A percentile compares a stretch with the other conserved stretches of the same genome.
phyloP scores from a whole-genome alignment of 2,797 vertebrate genomes.

The Champsocephalus esox region DNA sequence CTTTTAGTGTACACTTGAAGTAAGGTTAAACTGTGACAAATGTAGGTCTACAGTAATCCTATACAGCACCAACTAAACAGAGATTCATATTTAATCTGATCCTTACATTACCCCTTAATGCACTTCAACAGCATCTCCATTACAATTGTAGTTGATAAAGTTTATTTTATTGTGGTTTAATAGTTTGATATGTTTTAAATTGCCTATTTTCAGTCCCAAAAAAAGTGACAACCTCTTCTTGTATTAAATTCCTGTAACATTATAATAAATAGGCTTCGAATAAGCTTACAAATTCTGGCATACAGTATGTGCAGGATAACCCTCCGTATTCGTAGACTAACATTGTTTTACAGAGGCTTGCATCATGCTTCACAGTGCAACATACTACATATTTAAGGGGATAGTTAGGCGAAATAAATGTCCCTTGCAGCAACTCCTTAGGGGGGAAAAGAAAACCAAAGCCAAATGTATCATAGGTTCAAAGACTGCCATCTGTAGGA shows the following conservation, averaged over 20 bases:
- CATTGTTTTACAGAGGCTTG: constrained; percentile 10
- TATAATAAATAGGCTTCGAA: not conserved
- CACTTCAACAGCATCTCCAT: constrained; percentile 1
- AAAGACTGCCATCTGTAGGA: constrained; percentile 85
- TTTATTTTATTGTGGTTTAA: not conserved
- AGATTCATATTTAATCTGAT: constrained; percentile 27
- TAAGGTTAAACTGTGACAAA: not conserved
- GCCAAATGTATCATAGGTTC: constrained; percentile 65
- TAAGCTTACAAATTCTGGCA: not conserved
- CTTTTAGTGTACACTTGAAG: not conserved
- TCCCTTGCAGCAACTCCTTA: constrained; percentile 31
- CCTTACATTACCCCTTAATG: not conserved
- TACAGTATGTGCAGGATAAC: not conserved
- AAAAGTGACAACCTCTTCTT: not conserved
- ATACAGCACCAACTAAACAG: not conserved
- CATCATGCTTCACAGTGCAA: constrained; percentile 12
- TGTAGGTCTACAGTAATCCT: not conserved
- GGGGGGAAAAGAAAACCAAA: constrained; percentile 46
- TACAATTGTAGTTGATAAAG: not conserved
- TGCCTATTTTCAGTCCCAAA: not conserved
- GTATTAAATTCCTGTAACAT: not conserved
- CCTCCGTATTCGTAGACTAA: not conserved
- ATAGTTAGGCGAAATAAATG: constrained; percentile 31
- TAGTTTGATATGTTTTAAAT: not conserved
- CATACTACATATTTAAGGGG: constrained; percentile 13